Evolutionary conservation across 2,113 vertebrate species (phyloP).

Genomic region (Meles meles): DNA sequence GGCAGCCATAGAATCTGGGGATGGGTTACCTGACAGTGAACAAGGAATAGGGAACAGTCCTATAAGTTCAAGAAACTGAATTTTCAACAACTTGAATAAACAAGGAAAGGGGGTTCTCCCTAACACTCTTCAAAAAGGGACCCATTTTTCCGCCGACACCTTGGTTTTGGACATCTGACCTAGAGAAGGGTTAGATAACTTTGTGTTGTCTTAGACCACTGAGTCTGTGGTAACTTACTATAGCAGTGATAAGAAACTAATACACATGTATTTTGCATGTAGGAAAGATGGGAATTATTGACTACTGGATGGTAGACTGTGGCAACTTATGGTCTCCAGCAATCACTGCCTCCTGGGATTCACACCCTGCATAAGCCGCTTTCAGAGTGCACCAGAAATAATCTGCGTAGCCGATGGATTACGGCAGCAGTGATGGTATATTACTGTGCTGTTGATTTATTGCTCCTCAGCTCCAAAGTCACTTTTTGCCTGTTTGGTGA

Average conservation of each 20-base stretch:
- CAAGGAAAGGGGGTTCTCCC: neutral
- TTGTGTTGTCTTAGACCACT: neutral
- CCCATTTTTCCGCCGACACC: neutral
- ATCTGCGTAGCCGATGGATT: neutral
- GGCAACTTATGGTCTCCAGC: neutral
- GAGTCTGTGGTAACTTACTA: neutral
- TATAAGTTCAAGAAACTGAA: neutral
- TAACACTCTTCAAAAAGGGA: neutral
- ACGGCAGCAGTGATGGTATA: neutral
- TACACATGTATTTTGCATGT: neutral
- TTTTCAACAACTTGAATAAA: neutral
- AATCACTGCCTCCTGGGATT: neutral
- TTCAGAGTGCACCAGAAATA: neutral
- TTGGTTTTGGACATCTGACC: neutral
- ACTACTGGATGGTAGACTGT: neutral
- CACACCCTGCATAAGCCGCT: neutral
- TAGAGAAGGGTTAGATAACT: neutral
- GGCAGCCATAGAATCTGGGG: neutral
- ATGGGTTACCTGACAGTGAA: neutral
- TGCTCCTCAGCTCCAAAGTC: neutral
- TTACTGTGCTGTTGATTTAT: neutral
- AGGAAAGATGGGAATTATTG: neutral
- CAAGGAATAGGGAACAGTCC: neutral
- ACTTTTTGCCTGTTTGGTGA: neutral
- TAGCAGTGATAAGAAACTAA: neutral